phyloP scores from a whole-genome alignment of 2,888 invertebrate genomes.

The Acronicta leporina region DNA sequence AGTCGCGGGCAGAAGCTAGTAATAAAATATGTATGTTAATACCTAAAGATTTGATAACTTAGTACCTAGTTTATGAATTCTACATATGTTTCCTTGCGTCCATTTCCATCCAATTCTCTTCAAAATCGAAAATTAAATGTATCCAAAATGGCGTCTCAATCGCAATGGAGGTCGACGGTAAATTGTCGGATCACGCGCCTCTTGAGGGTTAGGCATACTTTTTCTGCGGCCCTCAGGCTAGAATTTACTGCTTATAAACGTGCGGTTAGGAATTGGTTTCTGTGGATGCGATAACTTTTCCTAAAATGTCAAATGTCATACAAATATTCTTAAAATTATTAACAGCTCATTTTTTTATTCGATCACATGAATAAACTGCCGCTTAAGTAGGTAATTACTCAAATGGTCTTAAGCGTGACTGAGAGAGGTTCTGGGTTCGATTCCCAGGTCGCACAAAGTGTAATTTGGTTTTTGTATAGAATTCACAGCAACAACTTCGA shows the following conservation, averaged over 20 bases:
- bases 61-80: constrained; percentile 10
- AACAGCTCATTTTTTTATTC: too few species aligned
- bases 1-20: too few species aligned
- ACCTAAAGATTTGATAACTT: not conserved
- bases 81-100: constrained; percentile 8
- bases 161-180: constrained; percentile 64
- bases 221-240: constrained; percentile 73
- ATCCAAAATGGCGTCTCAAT: constrained; percentile 55
- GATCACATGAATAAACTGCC: too few species aligned
- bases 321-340: too few species aligned
- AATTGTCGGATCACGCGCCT: constrained; percentile 73
- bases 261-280: constrained; percentile 38
- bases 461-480: too few species aligned
- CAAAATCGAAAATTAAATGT: constrained; percentile 47
- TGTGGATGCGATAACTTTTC: constrained; percentile 45
- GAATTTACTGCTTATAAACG: constrained; percentile 68
- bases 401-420: too few species aligned
- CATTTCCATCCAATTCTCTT: constrained; percentile 21
- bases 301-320: not conserved
- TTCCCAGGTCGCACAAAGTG: too few species aligned
- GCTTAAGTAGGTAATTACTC: too few species aligned
- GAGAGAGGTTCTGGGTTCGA: too few species aligned
- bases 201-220: constrained; percentile 71
- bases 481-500: too few species aligned
- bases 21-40: too few species aligned